phyloP scores from a whole-genome alignment of 2,113 vertebrate species.

The Ageneiosus marmoratus region DNA sequence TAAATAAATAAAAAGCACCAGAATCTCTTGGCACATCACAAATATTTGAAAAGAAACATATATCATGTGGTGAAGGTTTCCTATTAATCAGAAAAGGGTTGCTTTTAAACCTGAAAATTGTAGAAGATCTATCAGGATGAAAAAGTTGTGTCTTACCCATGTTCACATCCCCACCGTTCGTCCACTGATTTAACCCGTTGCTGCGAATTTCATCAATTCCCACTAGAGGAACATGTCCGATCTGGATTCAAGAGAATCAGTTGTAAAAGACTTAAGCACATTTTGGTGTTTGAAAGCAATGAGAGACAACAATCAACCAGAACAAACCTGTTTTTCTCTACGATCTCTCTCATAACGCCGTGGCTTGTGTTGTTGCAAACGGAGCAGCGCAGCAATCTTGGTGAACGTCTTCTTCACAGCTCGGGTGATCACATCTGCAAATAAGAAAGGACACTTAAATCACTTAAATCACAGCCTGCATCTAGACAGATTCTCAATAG shows the following conservation, averaged over 20 bases:
- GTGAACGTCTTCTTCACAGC: slow-evolving; percentile 74
- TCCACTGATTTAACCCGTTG: slow-evolving; percentile 60
- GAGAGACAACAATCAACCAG: not conserved
- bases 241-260: slow-evolving; percentile 35
- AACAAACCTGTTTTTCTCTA: slow-evolving; percentile 63
- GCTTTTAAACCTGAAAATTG: too few relatives aligned
- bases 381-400: slow-evolving; percentile 68
- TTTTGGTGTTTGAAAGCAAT: not conserved
- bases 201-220: slow-evolving; percentile 77
- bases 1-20: too few relatives aligned
- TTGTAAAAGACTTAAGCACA: not conserved
- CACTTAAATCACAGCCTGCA: not conserved
- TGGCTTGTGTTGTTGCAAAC: slow-evolving; percentile 53
- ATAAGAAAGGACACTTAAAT: too few relatives aligned
- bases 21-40: too few relatives aligned
- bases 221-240: slow-evolving; percentile 63
- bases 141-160: too few relatives aligned
- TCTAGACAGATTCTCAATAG: not conserved
- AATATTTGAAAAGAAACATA: too few relatives aligned
- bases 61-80: too few relatives aligned
- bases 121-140: too few relatives aligned
- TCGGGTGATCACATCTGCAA: slow-evolving; percentile 72
- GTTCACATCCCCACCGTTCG: slow-evolving; percentile 63
- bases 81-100: too few relatives aligned
- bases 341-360: slow-evolving; percentile 42